Percentiles rank a stretch among this genome's conserved stretches.
Evolutionary conservation across 2,113 vertebrate species (phyloP).

Genomic region (Microcebus tavaratra): DNA sequence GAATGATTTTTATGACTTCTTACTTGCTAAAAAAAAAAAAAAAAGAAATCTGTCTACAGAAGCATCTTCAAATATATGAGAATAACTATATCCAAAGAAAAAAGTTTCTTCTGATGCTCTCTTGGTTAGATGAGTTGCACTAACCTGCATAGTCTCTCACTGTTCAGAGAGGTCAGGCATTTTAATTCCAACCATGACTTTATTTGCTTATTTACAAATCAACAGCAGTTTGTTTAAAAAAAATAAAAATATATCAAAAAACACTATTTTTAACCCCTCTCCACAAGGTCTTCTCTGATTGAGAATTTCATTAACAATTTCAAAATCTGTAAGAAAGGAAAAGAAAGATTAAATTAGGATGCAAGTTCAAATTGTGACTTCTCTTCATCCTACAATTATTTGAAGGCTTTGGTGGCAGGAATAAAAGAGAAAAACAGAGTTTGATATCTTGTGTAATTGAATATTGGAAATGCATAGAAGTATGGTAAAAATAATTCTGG

Average conservation of each 20-base stretch:
- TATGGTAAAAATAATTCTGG: background rate
- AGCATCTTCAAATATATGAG: background rate
- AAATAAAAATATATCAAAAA: background rate
- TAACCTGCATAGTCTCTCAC: background rate
- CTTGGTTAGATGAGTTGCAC: background rate
- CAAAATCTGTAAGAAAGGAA: background rate
- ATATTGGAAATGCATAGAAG: background rate
- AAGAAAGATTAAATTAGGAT: background rate
- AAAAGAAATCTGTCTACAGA: background rate
- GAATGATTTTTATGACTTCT: background rate
- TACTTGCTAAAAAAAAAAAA: slow-evolving; percentile 28
- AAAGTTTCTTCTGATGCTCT: background rate
- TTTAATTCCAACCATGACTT: background rate
- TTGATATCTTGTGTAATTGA: background rate
- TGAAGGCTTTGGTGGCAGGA: background rate
- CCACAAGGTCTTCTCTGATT: background rate
- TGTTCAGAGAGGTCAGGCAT: background rate
- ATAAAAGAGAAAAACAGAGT: background rate
- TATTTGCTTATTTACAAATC: background rate
- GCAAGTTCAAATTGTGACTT: background rate
- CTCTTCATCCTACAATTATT: background rate
- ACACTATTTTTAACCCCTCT: background rate
- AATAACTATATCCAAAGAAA: background rate
- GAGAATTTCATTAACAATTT: slow-evolving; percentile 2
- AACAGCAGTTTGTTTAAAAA: background rate